These are phyloP conservation scores for Palythoa caribaeorum DNA, from an alignment of 92 coral and sea anemone species.

Conservation along the genomic window DNA sequence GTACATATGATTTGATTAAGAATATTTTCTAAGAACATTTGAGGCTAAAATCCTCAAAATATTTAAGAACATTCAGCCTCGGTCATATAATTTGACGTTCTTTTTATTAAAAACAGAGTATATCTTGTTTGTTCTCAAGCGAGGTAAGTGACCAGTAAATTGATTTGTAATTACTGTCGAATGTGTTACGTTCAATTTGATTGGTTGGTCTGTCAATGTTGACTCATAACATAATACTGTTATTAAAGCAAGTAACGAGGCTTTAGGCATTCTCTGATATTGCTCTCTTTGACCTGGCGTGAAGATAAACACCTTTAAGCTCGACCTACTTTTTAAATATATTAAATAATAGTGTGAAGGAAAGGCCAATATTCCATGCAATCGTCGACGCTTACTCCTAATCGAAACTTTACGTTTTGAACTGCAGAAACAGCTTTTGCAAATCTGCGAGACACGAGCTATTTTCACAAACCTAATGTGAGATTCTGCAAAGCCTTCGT, in stretches of 20 bases:
- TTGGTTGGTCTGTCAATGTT: conserved; percentile 33
- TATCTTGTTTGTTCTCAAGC: background rate
- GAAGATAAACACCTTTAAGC: conserved; percentile 13
- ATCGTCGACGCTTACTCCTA: background rate
- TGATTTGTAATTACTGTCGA: background rate
- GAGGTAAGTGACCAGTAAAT: background rate
- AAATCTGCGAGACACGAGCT: background rate
- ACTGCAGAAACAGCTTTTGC: background rate
- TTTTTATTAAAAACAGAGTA: too few relatives aligned
- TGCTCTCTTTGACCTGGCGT: conserved; percentile 22
- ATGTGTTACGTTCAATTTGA: conserved; percentile 18
- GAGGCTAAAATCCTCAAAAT: too few relatives aligned
- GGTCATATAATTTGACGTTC: too few relatives aligned
- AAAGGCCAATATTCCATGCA: conserved; percentile 4
- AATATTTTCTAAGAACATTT: too few relatives aligned
- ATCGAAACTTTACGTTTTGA: background rate
- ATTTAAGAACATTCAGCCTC: too few relatives aligned
- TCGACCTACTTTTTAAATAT: conserved; percentile 25
- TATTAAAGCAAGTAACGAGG: conserved; percentile 26
- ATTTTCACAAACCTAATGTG: background rate
- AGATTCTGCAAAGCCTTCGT: background rate
- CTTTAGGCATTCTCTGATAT: conserved; percentile 28
- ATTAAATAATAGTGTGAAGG: background rate
- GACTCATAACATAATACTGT: conserved; percentile 4
- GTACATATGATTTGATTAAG: too few relatives aligned